These are phyloP conservation scores for Anthoscopus minutus DNA, from an alignment of 2,113 vertebrate genomes.

Conservation along the genomic window DNA sequence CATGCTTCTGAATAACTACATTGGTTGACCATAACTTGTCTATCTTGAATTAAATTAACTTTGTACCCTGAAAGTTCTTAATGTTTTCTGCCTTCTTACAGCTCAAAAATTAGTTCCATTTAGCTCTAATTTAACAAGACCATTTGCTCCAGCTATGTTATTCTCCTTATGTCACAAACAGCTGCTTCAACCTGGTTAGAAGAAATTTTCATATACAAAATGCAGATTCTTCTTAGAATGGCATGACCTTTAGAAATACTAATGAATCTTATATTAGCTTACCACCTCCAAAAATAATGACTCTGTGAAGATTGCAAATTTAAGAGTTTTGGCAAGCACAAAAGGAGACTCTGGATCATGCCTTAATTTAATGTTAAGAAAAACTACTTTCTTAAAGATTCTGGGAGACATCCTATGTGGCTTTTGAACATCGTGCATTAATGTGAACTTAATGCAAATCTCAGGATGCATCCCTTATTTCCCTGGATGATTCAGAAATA, in stretches of 20 bases:
- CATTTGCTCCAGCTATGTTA: neutral
- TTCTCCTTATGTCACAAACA: neutral
- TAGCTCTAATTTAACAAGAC: neutral
- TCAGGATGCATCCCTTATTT: neutral
- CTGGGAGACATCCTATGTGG: neutral
- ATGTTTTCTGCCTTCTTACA: neutral
- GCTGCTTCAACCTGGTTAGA: neutral
- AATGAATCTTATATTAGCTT: neutral
- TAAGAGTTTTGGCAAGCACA: neutral
- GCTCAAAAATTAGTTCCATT: neutral
- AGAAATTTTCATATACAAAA: neutral
- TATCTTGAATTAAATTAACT: neutral
- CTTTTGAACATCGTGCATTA: neutral
- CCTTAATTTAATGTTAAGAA: neutral
- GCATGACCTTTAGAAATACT: neutral
- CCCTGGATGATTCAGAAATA: neutral
- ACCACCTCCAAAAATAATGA: neutral
- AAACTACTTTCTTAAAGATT: neutral
- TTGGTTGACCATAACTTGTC: neutral
- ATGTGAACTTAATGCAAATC: neutral
- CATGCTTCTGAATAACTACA: neutral
- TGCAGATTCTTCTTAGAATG: neutral
- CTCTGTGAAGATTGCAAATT: neutral
- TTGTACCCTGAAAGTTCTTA: neutral
- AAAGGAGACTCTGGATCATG: neutral